Evolutionary conservation across 2,888 invertebrate species (phyloP), one percentile per base, ranked within the genome.

Genomic region (Tupiocoris notatus): DNA sequence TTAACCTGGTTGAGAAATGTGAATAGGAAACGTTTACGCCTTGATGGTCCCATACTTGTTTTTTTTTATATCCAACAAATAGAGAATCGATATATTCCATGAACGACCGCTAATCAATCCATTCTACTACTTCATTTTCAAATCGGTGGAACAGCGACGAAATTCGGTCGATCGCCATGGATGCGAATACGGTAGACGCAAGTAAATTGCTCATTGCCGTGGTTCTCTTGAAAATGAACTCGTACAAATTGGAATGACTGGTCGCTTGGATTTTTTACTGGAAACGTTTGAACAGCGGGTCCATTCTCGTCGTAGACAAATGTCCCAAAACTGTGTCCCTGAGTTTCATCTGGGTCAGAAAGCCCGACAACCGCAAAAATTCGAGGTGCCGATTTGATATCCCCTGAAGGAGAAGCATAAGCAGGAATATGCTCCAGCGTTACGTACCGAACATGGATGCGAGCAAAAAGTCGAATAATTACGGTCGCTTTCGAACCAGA

Each of bases 181-280:
- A 89, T 88, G 75, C 89, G 83, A 80, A 90, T 86, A 75, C 89
- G 82, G 81, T 89, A 90, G 21, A 89, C 82, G 81, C 89, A 89
- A 0, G 89, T 89, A 83, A 86, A 89, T 12, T 85, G 84, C 18
- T 84, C 82, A 81, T 87, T 85, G 7, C 89, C 89, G 82, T 88
- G 86, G 83, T 89, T 89, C 77, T 84, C 85, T 39, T 84, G 82
- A 23, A 89, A 85, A 21, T 62, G 21, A 1, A 73, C 16, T 39
- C 62, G 24, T 20, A 73, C 62, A 21, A 20, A 63, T 73, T 62
- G 24, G 18, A 63, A 39, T 0, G 73, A 54, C 20, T 22, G 24
- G 3, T 65, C 61, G 24, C 25, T 23, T 0, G 58, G 22, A 17
- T 58, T 25, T 57, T 59, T 17, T 2, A 78, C 75, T 7, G 23